Evolutionary conservation across 2,113 vertebrate species (phyloP), one percentile per base, ranked within the genome.

Genomic region (Nothoprocta perdicaria): DNA sequence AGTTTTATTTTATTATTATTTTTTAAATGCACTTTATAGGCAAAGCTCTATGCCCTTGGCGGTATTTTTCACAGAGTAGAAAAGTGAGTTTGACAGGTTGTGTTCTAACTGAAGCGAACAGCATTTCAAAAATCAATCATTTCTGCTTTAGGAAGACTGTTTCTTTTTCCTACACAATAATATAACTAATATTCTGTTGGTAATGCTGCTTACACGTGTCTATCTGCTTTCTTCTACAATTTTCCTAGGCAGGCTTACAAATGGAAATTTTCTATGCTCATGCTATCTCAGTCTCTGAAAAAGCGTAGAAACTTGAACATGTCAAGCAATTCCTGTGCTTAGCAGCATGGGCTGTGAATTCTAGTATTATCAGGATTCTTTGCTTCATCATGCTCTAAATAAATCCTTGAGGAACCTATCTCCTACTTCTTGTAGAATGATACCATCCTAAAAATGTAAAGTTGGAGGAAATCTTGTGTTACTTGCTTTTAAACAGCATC

Each of bases 71-170:
- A 82, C 60, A 60, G 66, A 43, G 1, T 38, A 41, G 81, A 88
- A 93, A 96, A 95, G 86, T 80, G 60, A 89, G 57, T 86, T 89
- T 93, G 95, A 95, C 95, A 83, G 84, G 63, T 8, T 40, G 50
- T 83, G 65, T 85, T 94, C 84, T 58, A 76, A 71, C 75, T 69
- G 61, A 81, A 10, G 10, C 71, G 57, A 88, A 57, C 40, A 81
- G 41, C 58, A 63, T 81, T 89, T 88, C n/a, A 73, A 65, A 86
- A 89, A 62, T 84, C 89, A 87, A 10, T 95, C 89, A 78, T 65
- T 52, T 76, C 65, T 86, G 67, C 58, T 41, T 79, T 88, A 46
- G 57, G 24, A 43, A 17, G n/a, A 57, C 17, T 16, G 38, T n/a
- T 22, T 24, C 38, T 65, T 60, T 35, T 45, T 77, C 33, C 62